Conservation (phyloP, 1,140 invertebrate genomes). For the Schmidtea mediterranea region DNA sequence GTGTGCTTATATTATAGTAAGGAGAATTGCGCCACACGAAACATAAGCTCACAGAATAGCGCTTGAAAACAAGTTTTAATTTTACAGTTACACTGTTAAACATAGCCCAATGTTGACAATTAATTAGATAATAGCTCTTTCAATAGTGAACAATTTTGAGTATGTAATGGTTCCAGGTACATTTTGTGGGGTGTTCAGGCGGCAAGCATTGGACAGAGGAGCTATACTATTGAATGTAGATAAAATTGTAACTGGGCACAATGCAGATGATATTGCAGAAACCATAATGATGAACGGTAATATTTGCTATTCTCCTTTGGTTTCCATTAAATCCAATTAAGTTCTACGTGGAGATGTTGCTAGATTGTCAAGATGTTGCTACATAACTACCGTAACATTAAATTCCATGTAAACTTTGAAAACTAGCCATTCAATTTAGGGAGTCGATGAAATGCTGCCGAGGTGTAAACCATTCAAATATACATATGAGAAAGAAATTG, state of each 20-base stretch:
- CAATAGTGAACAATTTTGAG: too few species aligned
- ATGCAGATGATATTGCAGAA: constrained; percentile 97
- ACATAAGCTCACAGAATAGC: too few species aligned
- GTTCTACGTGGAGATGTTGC: constrained; percentile 81
- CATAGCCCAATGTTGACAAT: too few species aligned
- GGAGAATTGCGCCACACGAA: too few species aligned
- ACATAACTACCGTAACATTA: constrained; percentile 48
- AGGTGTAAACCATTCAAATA: constrained; percentile 91
- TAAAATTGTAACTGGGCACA: constrained; percentile 82
- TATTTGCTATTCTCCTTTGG: constrained; percentile 2
- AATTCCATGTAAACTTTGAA: too few species aligned
- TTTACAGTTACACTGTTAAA: too few species aligned
- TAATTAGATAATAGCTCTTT: too few species aligned
- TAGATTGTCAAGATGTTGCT: constrained; percentile 59
- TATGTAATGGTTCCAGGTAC: too few species aligned
- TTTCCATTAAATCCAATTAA: constrained; percentile 12
- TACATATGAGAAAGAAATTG: constrained; percentile 96
- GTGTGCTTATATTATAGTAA: too few species aligned
- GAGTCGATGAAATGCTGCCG: constrained; percentile 55
- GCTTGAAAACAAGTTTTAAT: too few species aligned
- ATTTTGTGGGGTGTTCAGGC: constrained; percentile 81
- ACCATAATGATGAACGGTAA: constrained; percentile 75
- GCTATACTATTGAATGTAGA: constrained; percentile 56
- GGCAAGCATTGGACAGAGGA: constrained; percentile 78
- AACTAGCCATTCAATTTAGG: constrained; percentile 30